Base-by-base conservation (phyloP, 2,888 invertebrate genomes). In the Arge pagana region DNA sequence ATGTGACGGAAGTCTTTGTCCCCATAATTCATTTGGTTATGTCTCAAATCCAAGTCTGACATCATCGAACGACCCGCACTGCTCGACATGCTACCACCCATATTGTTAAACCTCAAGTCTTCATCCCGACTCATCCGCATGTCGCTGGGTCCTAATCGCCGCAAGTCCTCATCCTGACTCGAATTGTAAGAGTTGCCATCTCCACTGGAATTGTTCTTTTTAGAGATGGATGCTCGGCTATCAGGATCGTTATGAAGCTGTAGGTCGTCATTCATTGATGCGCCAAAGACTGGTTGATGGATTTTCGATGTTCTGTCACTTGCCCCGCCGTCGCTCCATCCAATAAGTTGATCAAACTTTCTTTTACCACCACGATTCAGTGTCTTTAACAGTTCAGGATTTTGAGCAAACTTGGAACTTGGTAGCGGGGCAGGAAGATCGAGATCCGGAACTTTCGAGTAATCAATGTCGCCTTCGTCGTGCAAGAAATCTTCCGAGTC, bases 401-500 rank as follows among this genome's bases (percentile, higher is more conserved):
- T 76, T 50, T 77, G 76, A 3, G 77, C 76, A 40, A 77, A 74
- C 56, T 76, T 77, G 0, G 77, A 77, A 50, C 77, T 77, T 1
- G 77, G 75, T 45, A 78, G 56, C 1, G 77, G 77, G 31, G 76
- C 63, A 1, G 77, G 78, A 3, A 77, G 59, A 11, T 76, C 71
- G 2, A 76, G 62, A 39, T 76, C 72, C 3, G 74, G 72, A 4
- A 71, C 65, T 55, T 74, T 76, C 3, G 68, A 65, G 54, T 67
- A 76, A 57, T 75, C 77, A 40, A 78, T 75, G 13, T 79, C 78
- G 16, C 79, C 77, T 23, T 83, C 83, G 50, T 80, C 79, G 4
- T 74, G 67, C 11, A 77, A 62, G 73, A 68, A 76, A 19, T 80
- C 79, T 49, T 78, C 78, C 1, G 63, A 60, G 11, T 78, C 77